phyloP scores from a whole-genome alignment of 1,140 invertebrate species.

The Hermatobates lingyangjiaoensis region DNA sequence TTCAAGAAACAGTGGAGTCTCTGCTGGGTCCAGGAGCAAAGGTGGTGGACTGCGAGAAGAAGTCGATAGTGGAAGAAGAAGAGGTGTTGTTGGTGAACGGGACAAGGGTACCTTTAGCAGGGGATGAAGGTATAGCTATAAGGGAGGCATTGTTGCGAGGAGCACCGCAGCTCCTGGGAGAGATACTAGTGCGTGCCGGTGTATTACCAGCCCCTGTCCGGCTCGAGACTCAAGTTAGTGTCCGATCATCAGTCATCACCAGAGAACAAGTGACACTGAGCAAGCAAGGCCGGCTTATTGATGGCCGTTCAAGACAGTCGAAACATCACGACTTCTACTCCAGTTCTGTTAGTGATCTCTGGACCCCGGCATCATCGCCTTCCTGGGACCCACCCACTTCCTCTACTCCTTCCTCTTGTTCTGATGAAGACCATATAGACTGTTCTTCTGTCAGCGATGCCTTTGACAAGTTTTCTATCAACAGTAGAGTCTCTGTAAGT shows the following conservation, averaged over 20 bases:
- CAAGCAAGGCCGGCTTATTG: slow-evolving; percentile 43
- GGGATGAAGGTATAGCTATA: slow-evolving; percentile 46
- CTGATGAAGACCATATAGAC: slow-evolving; percentile 8
- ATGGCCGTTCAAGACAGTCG: slow-evolving; percentile 48
- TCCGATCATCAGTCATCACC: slow-evolving; percentile 50
- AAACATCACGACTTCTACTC: slow-evolving; percentile 53
- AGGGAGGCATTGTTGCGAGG: slow-evolving; percentile 47
- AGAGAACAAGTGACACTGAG: slow-evolving; percentile 53
- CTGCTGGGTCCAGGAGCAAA: slow-evolving; percentile 52
- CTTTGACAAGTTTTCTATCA: neutral
- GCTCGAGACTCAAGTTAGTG: slow-evolving; percentile 48
- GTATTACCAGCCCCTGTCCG: slow-evolving; percentile 41
- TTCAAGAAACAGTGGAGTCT: slow-evolving; percentile 56
- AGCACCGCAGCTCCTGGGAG: slow-evolving; percentile 48
- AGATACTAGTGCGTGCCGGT: slow-evolving; percentile 35
- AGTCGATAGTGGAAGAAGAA: slow-evolving; percentile 47
- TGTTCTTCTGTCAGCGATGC: neutral
- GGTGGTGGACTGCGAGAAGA: slow-evolving; percentile 56
- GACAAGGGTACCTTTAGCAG: slow-evolving; percentile 44
- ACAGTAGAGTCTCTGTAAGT: neutral
- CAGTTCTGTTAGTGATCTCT: slow-evolving; percentile 44
- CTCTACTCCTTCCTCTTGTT: neutral
- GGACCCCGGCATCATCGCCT: slow-evolving; percentile 30
- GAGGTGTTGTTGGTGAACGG: slow-evolving; percentile 57
- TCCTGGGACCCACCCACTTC: slow-evolving; percentile 1